These are phyloP conservation scores for Hydrocynus forskahlii DNA, from an alignment of 2,797 vertebrate genomes.

Conservation along the genomic window DNA sequence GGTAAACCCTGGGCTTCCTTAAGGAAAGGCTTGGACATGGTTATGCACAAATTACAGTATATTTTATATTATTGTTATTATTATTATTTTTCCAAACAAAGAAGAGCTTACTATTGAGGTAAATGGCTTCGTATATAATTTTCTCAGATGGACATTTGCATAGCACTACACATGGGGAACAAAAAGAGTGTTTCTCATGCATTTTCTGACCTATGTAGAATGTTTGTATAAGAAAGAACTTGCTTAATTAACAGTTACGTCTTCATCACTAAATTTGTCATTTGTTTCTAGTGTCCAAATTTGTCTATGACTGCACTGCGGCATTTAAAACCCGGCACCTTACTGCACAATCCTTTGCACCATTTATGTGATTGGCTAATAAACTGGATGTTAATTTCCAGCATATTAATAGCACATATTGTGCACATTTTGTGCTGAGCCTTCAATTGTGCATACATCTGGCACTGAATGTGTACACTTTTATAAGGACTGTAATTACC, in stretches of 20 bases:
- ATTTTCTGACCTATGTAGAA: no score
- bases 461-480: slow-evolving; percentile 2
- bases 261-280: not conserved
- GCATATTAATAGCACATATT: not conserved
- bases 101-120: not conserved
- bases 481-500: not conserved
- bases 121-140: no score
- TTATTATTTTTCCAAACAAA: not conserved
- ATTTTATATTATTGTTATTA: not conserved
- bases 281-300: not conserved
- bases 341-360: not conserved
- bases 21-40: no score
- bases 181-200: not conserved
- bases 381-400: not conserved
- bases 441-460: not conserved
- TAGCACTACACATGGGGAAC: not conserved
- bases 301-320: not conserved
- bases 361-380: not conserved
- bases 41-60: not conserved
- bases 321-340: not conserved
- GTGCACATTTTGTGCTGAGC: not conserved
- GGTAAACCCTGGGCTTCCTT: no score
- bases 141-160: no score
- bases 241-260: no score
- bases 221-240: not conserved